Evolutionary conservation across 2,888 invertebrate genomes (phyloP), one percentile per base, ranked within the genome.

Genomic region (Colostygia pectinataria): DNA sequence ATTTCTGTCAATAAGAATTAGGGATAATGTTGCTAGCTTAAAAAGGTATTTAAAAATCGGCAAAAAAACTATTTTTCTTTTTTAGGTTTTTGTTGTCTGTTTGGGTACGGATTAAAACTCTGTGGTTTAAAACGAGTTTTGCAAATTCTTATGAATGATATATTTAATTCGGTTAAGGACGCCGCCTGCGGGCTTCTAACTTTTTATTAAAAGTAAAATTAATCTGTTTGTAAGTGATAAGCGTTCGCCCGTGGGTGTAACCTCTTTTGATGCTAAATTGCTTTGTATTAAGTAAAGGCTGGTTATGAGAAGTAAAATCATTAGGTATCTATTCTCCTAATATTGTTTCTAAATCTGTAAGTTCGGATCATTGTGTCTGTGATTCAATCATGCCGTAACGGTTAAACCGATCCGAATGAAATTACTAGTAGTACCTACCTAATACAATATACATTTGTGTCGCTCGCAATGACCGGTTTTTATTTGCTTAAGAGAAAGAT

Each of bases 1-100:
- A 64, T 55, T 61, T 71, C 81, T 84, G 84, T 87, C 86, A 84
- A 80, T 82, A 79, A 77, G 81, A 78, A 86, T 87, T 86, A 86
- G 69, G 72, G 71, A 82, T 83, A 76, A 78, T 77, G 79, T 80
- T 83, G 80, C 76, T 77, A 77, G 76, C 65, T 66, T 70, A 59
- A 73, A 74, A 72, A 73, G 60, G 23, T 62, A 62, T 63, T 64
- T 64, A 59, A 55, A 51, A 57, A 59, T 57, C 61, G 65, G 59
- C 65, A 52, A 54, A 31, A 47, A 42, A 53, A 34, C 39, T 32
- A 39, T 52, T 60, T 25, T 43, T 58, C 46, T 53, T 53, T 28
- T n/a, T 10, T 28, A 20, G 8, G 38, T 43, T 44, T 50, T 40
- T 34, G 23, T 36, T 43, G 36, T 44, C 31, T 41, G 29, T 43